Evolutionary conservation across 2,888 invertebrate species (phyloP), one percentile per base, ranked within the genome.

Genomic region (Choristoneura rosaceana): DNA sequence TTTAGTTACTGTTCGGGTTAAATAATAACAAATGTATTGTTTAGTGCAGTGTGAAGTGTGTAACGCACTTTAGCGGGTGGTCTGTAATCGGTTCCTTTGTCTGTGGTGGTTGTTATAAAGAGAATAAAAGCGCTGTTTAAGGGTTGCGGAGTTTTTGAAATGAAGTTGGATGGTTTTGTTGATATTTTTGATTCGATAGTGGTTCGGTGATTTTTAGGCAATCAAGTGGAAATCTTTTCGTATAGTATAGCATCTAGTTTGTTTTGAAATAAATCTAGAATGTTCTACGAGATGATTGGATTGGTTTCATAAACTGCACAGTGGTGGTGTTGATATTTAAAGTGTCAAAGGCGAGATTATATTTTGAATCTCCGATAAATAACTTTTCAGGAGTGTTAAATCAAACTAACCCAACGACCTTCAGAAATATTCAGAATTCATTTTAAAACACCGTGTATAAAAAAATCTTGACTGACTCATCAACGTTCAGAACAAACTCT

Each of bases 1-100:
- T 84, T 87, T 84, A 84, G 87, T 86, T 84, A 80, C 79, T 75
- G 77, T 81, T 83, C 76, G 80, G 78, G 80, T 87, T 90, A 87
- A 90, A 92, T 87, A 90, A 90, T 90, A 90, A 90, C 90, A 88
- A 90, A 91, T 90, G 79, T 77, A 89, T 90, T 87, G 87, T 89
- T 84, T 80, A 75, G 79, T 80, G 79, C 81, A 81, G 84, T 84
- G 82, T 83, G 79, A 82, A 82, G 80, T 77, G 82, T 65, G 77
- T 86, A 86, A 84, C 82, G 81, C 74, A 75, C 81, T 82, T 84
- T 84, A 84, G 84, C 84, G 84, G 84, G 82, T 77, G 85, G 87
- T 85, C 84, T 74, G 74, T 87, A 83, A 90, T 90, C 86, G 85
- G 78, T 81, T 81, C 82, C 81, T 85, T 89, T 87, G 83, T 87